A percentile compares a stretch with the other conserved stretches of the same genome.
These are phyloP conservation scores for Microtus oregoni DNA, from an alignment of 2,113 vertebrate genomes.

Conservation along the genomic window DNA sequence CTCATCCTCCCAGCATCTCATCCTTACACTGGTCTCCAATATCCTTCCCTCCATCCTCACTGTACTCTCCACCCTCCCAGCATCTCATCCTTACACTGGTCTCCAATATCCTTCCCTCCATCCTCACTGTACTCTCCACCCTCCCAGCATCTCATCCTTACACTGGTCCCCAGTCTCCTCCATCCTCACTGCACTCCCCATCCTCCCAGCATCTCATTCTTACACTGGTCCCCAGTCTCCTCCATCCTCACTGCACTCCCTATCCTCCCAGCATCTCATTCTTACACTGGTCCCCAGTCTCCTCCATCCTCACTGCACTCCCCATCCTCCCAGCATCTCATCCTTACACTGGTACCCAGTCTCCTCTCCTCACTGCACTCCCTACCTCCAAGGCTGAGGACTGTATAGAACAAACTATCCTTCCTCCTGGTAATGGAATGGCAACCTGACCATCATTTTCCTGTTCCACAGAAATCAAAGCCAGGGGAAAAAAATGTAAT, in stretches of 20 bases:
- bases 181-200: neutral
- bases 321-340: neutral
- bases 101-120: neutral
- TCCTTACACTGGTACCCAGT: neutral
- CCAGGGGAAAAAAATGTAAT: neutral
- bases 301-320: neutral
- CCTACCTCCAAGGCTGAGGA: neutral
- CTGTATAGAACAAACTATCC: neutral
- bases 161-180: neutral
- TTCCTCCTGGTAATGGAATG: neutral
- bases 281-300: neutral
- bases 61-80: neutral
- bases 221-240: neutral
- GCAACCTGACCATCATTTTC: neutral
- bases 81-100: neutral
- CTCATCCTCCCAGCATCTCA: neutral
- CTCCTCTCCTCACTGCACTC: neutral
- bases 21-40: neutral
- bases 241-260: neutral
- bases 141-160: neutral
- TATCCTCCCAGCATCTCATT: neutral
- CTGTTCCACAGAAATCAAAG: conserved; percentile 33
- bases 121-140: neutral
- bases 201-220: neutral
- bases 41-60: neutral